Conservation (phyloP, 2,888 invertebrate genomes). For the Muschampia plurimacula region DNA sequence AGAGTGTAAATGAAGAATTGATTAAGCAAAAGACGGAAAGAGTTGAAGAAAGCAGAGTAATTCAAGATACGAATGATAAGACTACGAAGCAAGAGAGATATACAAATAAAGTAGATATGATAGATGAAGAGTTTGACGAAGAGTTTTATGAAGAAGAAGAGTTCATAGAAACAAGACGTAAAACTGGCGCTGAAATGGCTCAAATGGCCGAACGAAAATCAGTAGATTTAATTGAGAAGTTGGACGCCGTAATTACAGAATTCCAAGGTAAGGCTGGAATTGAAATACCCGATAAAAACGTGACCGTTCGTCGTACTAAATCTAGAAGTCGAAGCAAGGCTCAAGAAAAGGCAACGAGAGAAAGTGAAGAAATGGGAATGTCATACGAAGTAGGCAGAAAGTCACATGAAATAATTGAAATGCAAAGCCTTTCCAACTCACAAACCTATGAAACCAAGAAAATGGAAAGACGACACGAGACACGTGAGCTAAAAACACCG, state of each 20-base stretch:
- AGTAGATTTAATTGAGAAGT: constrained; percentile 67
- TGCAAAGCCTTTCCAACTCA: constrained; percentile 35
- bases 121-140: constrained; percentile 42
- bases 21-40: not conserved
- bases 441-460: constrained; percentile 30
- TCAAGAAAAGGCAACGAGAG: constrained; percentile 54
- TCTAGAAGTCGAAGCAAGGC: constrained; percentile 65
- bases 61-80: not conserved
- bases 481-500: constrained; percentile 46
- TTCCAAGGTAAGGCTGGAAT: constrained; percentile 67
- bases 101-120: constrained; percentile 35
- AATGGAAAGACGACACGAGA: constrained; percentile 53
- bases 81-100: constrained; percentile 26
- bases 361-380: constrained; percentile 65
- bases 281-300: constrained; percentile 51
- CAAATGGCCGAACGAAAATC: constrained; percentile 70
- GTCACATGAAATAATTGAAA: constrained; percentile 45
- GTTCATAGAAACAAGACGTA: constrained; percentile 42
- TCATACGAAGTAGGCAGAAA: constrained; percentile 15
- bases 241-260: constrained; percentile 74
- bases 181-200: constrained; percentile 72
- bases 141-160: constrained; percentile 38
- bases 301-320: constrained; percentile 50
- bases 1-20: not conserved
- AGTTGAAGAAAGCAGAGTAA: constrained; percentile 14